Evolutionary conservation across 2,888 invertebrate genomes (phyloP).

Genomic region (Entomobrya multifasciata): DNA sequence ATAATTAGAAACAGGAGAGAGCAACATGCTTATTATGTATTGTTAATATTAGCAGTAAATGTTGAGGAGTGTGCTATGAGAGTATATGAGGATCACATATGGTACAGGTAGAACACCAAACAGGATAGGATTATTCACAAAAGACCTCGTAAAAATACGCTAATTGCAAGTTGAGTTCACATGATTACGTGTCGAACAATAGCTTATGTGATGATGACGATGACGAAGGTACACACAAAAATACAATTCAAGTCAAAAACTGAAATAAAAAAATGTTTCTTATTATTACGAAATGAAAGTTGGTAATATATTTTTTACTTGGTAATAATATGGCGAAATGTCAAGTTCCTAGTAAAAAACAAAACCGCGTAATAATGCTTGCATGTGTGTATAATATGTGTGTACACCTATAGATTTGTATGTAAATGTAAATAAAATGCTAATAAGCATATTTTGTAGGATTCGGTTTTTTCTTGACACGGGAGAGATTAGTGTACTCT

Average conservation of each 20-base stretch:
- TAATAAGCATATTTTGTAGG: constrained; percentile 40
- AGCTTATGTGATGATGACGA: too few species aligned
- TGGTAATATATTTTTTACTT: constrained; percentile 27
- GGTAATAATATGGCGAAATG: constrained; percentile 21
- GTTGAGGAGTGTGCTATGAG: constrained; percentile 2
- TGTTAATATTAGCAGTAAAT: constrained; percentile 45
- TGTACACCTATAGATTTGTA: not conserved
- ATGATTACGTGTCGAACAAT: constrained; percentile 65
- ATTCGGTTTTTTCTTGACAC: constrained; percentile 32
- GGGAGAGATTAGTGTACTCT: too few species aligned
- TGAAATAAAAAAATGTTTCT: constrained; percentile 21
- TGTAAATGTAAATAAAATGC: constrained; percentile 45
- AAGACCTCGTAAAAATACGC: constrained; percentile 61
- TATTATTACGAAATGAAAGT: not conserved
- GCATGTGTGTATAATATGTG: not conserved
- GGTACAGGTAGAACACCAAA: not conserved
- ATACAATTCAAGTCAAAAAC: not conserved
- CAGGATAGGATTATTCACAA: constrained; percentile 44
- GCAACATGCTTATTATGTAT: constrained; percentile 63
- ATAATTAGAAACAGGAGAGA: constrained; percentile 56
- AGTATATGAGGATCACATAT: not conserved
- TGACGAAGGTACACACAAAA: not conserved
- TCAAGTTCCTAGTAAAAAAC: constrained; percentile 32
- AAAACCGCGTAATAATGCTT: not conserved
- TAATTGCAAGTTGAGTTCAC: constrained; percentile 61